Evolutionary conservation across 2,797 vertebrate genomes (phyloP).

Genomic region (Micromesistius poutassou): DNA sequence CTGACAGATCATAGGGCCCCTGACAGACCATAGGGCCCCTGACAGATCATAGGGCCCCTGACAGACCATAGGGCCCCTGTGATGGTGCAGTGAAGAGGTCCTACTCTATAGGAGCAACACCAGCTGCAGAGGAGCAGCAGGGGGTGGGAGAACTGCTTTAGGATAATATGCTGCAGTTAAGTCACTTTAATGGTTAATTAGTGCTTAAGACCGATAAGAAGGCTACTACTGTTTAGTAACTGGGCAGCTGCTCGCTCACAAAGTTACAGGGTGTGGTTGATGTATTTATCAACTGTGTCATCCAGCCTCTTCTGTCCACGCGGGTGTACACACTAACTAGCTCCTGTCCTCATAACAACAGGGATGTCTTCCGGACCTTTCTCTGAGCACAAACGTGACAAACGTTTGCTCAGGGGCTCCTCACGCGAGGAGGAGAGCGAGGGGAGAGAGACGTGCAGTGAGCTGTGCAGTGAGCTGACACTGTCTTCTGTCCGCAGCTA

Average conservation of each 20-base stretch:
- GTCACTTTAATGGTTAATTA: no score
- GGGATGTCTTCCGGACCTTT: background rate
- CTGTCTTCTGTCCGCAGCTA: slow-evolving; percentile 73
- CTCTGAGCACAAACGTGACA: background rate
- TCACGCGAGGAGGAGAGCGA: background rate
- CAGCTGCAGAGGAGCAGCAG: no score
- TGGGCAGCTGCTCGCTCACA: background rate
- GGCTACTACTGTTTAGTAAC: background rate
- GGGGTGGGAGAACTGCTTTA: no score
- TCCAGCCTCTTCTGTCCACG: background rate
- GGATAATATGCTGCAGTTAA: no score
- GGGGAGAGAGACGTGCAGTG: background rate
- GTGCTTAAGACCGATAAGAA: no score
- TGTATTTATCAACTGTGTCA: background rate
- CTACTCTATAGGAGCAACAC: no score
- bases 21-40: no score
- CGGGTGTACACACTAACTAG: background rate
- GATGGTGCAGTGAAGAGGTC: no score
- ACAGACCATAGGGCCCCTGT: background rate
- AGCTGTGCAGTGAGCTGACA: background rate
- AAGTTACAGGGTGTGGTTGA: background rate
- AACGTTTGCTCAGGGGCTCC: background rate
- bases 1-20: no score
- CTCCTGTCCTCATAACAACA: background rate
- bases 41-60: background rate